Evolutionary conservation across 1,140 invertebrate genomes (phyloP).

Genomic region (Antheraea mylitta): DNA sequence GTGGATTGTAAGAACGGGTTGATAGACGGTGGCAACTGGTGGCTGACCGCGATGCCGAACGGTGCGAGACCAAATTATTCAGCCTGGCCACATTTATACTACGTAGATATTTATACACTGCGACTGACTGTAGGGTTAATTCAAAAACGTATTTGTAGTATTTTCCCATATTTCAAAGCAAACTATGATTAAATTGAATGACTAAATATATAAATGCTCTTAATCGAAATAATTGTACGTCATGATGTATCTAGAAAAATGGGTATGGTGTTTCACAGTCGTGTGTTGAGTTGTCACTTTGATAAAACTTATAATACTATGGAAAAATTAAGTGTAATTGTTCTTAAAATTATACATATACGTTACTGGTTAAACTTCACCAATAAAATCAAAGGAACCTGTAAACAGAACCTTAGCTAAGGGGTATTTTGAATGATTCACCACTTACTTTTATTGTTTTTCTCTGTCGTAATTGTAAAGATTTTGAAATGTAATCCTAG

Average conservation of each 20-base stretch:
- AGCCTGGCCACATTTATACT: constrained; percentile 8
- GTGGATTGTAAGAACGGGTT: constrained; percentile 22
- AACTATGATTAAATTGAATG: too few species aligned
- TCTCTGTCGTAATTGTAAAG: too few species aligned
- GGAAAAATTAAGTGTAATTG: background rate
- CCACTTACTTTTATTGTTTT: too few species aligned
- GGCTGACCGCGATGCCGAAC: constrained; percentile 51
- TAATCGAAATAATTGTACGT: background rate
- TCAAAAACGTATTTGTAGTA: too few species aligned
- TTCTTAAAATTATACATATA: background rate
- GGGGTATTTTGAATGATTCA: too few species aligned
- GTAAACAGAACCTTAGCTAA: too few species aligned
- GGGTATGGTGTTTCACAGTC: background rate
- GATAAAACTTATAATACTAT: background rate
- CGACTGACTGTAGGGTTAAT: background rate
- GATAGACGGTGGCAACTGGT: constrained; percentile 17
- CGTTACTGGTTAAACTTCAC: too few species aligned
- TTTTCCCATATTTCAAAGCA: too few species aligned
- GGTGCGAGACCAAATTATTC: constrained; percentile 40
- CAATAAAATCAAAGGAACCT: too few species aligned
- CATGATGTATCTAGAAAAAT: background rate
- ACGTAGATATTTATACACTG: constrained; percentile 4
- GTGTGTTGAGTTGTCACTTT: background rate
- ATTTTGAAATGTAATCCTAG: too few species aligned
- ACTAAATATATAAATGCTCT: background rate